phyloP scores from a whole-genome alignment of 2,797 vertebrate species.

The Spinus olivaceus region DNA sequence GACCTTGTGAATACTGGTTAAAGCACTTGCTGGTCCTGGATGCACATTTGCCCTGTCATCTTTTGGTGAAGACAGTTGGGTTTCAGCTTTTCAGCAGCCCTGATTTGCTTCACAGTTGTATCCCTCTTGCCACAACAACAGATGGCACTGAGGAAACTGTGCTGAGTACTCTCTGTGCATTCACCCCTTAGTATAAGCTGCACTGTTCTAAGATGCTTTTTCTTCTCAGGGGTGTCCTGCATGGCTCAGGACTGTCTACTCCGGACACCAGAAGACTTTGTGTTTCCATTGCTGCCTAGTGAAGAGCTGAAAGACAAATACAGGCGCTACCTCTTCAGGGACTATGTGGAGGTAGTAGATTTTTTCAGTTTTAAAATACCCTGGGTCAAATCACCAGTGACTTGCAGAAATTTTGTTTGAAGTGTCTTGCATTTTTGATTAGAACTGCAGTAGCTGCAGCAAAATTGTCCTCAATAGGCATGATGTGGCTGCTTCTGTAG shows the following conservation, averaged over 20 bases:
- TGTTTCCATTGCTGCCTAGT: conserved; percentile 91
- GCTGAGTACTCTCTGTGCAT: neutral
- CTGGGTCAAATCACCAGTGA: neutral
- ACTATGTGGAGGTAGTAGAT: conserved; percentile 90
- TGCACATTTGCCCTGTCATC: neutral
- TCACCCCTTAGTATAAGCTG: neutral
- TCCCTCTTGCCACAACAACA: conserved; percentile 38
- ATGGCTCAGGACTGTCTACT: conserved; percentile 99
- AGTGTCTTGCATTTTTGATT: conserved; percentile 23
- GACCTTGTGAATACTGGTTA: neutral
- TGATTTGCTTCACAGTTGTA: conserved; percentile 35
- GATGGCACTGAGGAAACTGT: conserved; percentile 7
- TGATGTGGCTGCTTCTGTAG: neutral
- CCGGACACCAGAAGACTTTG: conserved; percentile 94
- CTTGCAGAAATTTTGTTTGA: conserved; percentile 7
- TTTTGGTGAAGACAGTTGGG: neutral
- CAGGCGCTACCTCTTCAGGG: conserved; percentile 99
- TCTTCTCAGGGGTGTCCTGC: conserved; percentile 88
- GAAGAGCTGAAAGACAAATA: conserved; percentile 99
- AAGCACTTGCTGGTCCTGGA: neutral
- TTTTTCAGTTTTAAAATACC: neutral
- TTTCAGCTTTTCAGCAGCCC: conserved; percentile 33
- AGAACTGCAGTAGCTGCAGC: conserved; percentile 26
- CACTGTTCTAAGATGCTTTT: neutral
- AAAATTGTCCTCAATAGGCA: neutral